Evolutionary conservation across 2,797 vertebrate species (phyloP).

Genomic region (Delichon dasypus): DNA sequence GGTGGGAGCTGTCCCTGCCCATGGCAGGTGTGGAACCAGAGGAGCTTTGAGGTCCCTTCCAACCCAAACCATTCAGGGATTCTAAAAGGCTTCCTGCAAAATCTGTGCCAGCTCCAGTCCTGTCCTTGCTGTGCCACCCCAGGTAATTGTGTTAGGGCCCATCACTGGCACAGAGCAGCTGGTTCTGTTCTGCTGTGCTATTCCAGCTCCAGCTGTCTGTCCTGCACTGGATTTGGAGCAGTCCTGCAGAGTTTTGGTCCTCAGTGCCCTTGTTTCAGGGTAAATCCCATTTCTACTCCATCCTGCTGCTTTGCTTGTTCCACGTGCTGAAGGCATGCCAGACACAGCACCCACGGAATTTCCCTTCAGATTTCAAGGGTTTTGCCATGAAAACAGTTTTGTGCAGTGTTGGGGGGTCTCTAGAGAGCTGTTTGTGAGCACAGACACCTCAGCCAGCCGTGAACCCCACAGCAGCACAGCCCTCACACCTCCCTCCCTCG

Average conservation of each 20-base stretch:
- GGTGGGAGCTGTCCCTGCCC: not conserved
- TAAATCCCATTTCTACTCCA: not conserved
- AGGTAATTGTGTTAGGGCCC: not conserved
- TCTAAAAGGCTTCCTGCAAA: not conserved
- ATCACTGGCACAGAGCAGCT: not conserved
- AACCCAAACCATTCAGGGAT: not conserved
- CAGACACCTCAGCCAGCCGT: not conserved
- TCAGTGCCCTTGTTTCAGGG: not conserved
- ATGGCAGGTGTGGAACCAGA: not conserved
- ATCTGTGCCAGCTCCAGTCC: not conserved
- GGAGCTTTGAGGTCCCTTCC: not conserved
- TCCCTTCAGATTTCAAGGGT: not conserved
- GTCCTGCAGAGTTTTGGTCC: not conserved
- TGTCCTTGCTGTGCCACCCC: not conserved
- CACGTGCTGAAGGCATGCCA: not conserved
- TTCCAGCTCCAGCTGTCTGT: not conserved
- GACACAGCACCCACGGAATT: accelerated
- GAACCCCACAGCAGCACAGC: not conserved
- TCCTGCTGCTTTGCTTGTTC: not conserved
- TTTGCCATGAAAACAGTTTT: not conserved
- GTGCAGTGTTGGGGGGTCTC: not conserved
- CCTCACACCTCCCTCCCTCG: not conserved
- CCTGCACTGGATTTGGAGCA: not conserved
- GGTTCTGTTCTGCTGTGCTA: not conserved
- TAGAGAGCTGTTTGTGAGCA: not conserved